Conservation (phyloP, 64 coral and sea anemone genomes). For the Montipora sp. region DNA sequence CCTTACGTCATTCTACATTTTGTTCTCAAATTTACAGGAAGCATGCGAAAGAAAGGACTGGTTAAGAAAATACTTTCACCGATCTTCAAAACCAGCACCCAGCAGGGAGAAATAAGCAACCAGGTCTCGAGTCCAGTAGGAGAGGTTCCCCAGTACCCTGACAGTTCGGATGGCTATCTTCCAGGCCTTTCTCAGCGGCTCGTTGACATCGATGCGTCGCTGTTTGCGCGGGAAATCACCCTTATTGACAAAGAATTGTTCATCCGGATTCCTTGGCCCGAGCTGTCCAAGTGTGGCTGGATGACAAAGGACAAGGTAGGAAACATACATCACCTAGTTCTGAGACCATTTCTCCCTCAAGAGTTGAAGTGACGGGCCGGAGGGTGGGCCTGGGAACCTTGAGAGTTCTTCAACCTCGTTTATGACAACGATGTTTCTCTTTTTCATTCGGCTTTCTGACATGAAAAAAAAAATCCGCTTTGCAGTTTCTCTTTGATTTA, state of each 20-base stretch:
- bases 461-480: too few species aligned
- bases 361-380: too few species aligned
- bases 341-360: too few species aligned
- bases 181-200: constrained; percentile 61
- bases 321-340: not conserved
- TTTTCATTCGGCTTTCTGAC: too few species aligned
- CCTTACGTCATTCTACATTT: too few species aligned
- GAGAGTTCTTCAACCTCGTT: too few species aligned
- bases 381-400: too few species aligned
- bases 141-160: constrained; percentile 67
- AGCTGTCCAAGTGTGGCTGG: constrained; percentile 91
- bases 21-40: constrained; percentile 49
- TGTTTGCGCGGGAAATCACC: constrained; percentile 85
- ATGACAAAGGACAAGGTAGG: constrained; percentile 99
- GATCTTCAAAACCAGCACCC: constrained; percentile 79
- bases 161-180: constrained; percentile 31
- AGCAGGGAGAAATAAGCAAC: constrained; percentile 65
- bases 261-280: constrained; percentile 88
- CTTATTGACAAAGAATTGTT: constrained; percentile 98
- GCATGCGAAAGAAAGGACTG: constrained; percentile 77
- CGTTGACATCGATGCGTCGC: constrained; percentile 73
- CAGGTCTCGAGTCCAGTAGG: constrained; percentile 67
- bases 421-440: too few species aligned
- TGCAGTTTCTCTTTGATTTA: too few species aligned
- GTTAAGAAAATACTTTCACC: constrained; percentile 90